phyloP scores from a whole-genome alignment of 2,113 vertebrate species.

The Delphinapterus leucas region DNA sequence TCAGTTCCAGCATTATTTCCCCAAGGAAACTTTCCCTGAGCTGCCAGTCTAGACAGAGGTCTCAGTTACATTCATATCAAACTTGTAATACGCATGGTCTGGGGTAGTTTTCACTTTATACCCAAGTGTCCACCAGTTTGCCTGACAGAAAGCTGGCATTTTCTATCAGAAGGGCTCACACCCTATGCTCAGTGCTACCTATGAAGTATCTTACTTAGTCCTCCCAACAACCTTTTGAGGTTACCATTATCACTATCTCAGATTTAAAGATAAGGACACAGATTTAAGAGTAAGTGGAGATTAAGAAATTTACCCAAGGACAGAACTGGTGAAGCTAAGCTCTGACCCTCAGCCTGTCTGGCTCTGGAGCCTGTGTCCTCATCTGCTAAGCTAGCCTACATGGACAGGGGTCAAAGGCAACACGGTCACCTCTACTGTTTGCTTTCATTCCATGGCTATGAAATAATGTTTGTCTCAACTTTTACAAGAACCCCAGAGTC shows the following conservation, averaged over 20 bases:
- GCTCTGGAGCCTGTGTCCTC: background rate
- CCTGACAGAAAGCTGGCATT: background rate
- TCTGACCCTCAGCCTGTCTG: background rate
- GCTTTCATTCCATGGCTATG: background rate
- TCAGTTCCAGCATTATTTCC: background rate
- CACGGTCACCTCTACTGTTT: background rate
- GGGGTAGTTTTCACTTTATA: background rate
- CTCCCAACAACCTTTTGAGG: background rate
- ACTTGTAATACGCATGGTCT: background rate
- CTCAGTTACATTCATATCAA: background rate
- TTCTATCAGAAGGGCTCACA: background rate
- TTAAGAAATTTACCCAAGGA: background rate
- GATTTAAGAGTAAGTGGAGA: background rate
- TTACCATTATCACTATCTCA: background rate
- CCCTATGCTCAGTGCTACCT: background rate
- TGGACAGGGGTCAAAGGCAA: fast-evolving
- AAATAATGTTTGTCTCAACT: background rate
- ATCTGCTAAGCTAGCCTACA: background rate
- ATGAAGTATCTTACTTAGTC: background rate
- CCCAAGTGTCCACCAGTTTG: background rate
- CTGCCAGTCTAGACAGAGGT: background rate
- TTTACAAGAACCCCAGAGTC: background rate
- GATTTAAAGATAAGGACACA: background rate
- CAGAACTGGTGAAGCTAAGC: background rate
- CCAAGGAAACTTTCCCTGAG: background rate